Base-by-base conservation (phyloP, 1,140 invertebrate genomes). In the Brachionus calyciflorus region DNA sequence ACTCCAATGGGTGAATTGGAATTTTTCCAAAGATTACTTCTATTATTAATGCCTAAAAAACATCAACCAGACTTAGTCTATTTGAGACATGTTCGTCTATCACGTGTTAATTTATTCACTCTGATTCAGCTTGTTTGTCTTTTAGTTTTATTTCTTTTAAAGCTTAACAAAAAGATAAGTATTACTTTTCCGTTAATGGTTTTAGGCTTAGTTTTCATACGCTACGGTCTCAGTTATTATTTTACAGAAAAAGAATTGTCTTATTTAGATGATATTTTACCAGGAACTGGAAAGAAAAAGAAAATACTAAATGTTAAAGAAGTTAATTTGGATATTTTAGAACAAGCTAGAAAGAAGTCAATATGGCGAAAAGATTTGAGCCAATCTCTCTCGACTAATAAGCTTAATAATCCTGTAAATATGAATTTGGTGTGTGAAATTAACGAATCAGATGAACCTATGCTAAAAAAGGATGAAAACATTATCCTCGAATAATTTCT, bases 61-160 rank as follows among this genome's bases (percentile, higher is more conserved):
- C 98, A 99, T 85, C 96, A 99, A 83, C 96, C 96, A 0, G 95
- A 98, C 84, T 94, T 94, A 82, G 93, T 95, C 89, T 99, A 96
- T 85, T 88, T 99, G 48, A 89, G 96, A 84, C 80, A 85, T 78
- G 95, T 99, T 17, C 93, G 93, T 51, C 89, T 96, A 14, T 91
- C 90, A 78, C 89, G 92, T 75, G 95, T 99, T 12, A 96, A 99
- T 84, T 80, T 98, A 76, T 99, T 98, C 82, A 99, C 96, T 17
- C 79, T 90, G 0, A 94, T 98, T 77, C 96, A 99, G 87, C 80
- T 99, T 75, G 84, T 91, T 26, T 98, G 95, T 84, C 87, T 99
- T 14, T 88, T 90, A 6, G 89, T 91, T 53, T 87, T 99, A 7
- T 99, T 96, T 95, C 85, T 92, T 28, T 93, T 99, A 79, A 99